Base-by-base conservation (phyloP, 2,797 vertebrate genomes). In the Enteromius paludinosus region DNA sequence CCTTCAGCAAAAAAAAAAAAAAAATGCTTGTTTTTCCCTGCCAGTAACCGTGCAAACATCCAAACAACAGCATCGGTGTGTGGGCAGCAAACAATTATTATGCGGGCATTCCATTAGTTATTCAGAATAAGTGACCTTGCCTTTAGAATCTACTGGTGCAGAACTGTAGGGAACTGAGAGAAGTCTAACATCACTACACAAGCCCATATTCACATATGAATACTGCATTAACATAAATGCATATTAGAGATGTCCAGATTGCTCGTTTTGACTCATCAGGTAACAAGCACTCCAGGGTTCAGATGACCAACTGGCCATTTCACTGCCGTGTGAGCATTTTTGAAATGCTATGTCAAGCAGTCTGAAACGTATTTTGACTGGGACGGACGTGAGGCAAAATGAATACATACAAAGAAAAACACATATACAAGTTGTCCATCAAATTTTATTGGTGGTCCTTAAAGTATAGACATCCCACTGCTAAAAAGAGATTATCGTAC, bases 11-110 rank as follows among this genome's bases (percentile, higher is more conserved):
- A 69, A 61, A 38, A 38, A 38, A 8, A 65, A 43, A 12, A 43
- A 11, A 65, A 30, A 68, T 45, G 18, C 47, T 78, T 35, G 33
- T 61, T 68, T 54, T 77, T 69, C 20, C 41, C n/a, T 61, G 20
- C 62, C 61, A 81, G 56, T 62, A 43, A 62, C 25, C 41, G 25
- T 38, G 72, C 80, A 83, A 78, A 83, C 62, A 69, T 61, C 52
- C 25, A 47, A 83, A 70, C 81, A 70, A 70, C 65, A 59, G 15
- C 33, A 68, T 47, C 6, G 15, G 41, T 83, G 65, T 69, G 81
- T 83, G 64, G 81, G 81, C 65, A 45, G 73, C 25, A 76, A 75
- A 52, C 73, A 82, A 59, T 83, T 76, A 77, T 75, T 68, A 65
- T 77, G 52, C 56, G 4, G 52, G 62, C 28, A 71, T 72, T 61